Evolutionary conservation across 2,797 vertebrate genomes (phyloP), one percentile per base, ranked within the genome.

Genomic region (Crenuchus spilurus): DNA sequence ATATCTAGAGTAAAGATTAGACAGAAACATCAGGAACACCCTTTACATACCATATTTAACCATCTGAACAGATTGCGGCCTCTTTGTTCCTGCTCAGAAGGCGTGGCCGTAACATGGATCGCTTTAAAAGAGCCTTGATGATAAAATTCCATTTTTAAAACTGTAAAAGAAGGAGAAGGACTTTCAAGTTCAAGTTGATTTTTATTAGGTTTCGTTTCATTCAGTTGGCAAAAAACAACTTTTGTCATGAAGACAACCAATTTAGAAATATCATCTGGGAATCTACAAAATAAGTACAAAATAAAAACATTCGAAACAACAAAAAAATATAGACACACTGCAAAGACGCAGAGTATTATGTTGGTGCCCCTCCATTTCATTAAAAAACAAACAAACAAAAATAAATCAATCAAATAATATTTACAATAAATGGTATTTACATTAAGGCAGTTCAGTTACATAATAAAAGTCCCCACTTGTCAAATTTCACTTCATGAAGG

Each of bases 401-500:
- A 92, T 90, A 92, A 93, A 82, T 77, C 79, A 78, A 93, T 92
- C 89, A 84, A 84, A 85, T 74, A 80, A 84, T 97, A 98, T 98
- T 94, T 98, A 99, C 96, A 98, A 89, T 93, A 24, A 93, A 94
- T 91, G 87, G 83, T 99, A 98, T 99, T 94, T 99, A 99, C 97
- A 94, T 93, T 93, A 94, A 92, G 93, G 92, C 92, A 91, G 92
- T 90, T 91, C 86, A 91, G 88, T 88, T 91, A 85, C 86, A 88
- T 82, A 81, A 79, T 83, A 86, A 86, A 89, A 74, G 74, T 85
- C 80, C n/a, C 84, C 84, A 85, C 88, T 80, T 86, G 82, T 88
- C 83, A 85, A 85, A 88, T 88, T 88, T 87, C 84, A 84, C 85
- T 87, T 90, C 87, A 81, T 79, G 87, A 91, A 87, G 92, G 81